Evolutionary conservation across 2,888 invertebrate genomes (phyloP).

Genomic region (Pammene fasciana): DNA sequence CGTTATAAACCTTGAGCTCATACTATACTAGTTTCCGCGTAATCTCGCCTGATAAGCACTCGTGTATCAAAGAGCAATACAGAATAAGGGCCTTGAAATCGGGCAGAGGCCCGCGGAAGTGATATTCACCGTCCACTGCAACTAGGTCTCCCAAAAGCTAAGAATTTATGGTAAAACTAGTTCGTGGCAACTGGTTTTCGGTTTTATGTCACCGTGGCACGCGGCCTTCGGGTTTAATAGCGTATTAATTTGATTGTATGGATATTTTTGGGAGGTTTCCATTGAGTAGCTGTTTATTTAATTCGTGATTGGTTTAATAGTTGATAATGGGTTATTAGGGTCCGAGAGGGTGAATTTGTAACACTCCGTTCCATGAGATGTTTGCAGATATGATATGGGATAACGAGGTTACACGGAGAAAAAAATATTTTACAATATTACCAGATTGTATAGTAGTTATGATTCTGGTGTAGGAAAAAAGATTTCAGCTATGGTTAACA

Average conservation of each 20-base stretch:
- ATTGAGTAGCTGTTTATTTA: conserved; percentile 40
- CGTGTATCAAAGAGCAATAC: background rate
- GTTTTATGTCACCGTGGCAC: conserved; percentile 73
- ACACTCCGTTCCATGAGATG: background rate
- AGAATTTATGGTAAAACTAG: conserved; percentile 43
- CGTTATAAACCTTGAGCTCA: no score
- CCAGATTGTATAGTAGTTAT: no score
- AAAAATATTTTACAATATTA: no score
- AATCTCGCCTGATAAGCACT: no score
- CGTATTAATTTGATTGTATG: conserved; percentile 60
- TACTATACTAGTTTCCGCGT: background rate
- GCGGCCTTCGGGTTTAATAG: conserved; percentile 59
- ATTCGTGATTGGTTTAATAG: conserved; percentile 20
- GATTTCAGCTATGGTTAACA: no score
- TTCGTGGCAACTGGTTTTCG: conserved; percentile 52
- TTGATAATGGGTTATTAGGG: background rate
- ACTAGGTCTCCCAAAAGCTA: background rate
- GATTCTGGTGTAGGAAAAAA: no score
- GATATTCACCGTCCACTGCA: background rate
- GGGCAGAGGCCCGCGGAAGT: conserved; percentile 79
- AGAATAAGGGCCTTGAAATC: conserved; percentile 67
- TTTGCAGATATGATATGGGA: background rate
- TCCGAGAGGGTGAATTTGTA: conserved; percentile 1
- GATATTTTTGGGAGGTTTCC: conserved; percentile 58
- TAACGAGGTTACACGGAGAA: no score